Conservation (phyloP, 2,113 vertebrate genomes). For the Syrmaticus mikado region DNA sequence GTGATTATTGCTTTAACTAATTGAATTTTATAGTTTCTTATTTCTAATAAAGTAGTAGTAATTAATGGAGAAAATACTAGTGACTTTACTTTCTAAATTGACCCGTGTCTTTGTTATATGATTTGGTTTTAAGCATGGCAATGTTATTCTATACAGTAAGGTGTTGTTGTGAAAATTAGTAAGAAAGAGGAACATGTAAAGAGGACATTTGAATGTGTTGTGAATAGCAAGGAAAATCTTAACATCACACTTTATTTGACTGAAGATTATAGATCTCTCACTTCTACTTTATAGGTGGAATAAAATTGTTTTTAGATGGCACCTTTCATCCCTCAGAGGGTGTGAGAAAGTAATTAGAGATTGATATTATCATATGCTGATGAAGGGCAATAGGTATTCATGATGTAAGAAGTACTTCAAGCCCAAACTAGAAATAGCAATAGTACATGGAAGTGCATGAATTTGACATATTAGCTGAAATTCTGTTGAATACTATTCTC, state of each 20-base stretch:
- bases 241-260: background rate
- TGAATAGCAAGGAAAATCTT: background rate
- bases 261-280: background rate
- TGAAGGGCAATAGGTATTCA: background rate
- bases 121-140: background rate
- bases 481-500: background rate
- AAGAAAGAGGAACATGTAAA: background rate
- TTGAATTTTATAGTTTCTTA: constrained; percentile 17
- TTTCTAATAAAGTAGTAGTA: background rate
- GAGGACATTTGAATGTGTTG: background rate
- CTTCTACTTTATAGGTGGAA: background rate
- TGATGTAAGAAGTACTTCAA: background rate
- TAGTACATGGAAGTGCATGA: background rate
- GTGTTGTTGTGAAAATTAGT: background rate
- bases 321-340: background rate
- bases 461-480: background rate
- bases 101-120: background rate
- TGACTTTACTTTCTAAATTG: background rate
- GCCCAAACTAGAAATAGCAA: background rate
- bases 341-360: constrained; percentile 25
- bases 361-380: background rate
- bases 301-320: background rate
- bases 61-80: background rate
- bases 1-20: background rate
- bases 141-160: background rate